Base-by-base conservation (phyloP, 2,888 invertebrate species). In the Liodrosophila aerea region DNA sequence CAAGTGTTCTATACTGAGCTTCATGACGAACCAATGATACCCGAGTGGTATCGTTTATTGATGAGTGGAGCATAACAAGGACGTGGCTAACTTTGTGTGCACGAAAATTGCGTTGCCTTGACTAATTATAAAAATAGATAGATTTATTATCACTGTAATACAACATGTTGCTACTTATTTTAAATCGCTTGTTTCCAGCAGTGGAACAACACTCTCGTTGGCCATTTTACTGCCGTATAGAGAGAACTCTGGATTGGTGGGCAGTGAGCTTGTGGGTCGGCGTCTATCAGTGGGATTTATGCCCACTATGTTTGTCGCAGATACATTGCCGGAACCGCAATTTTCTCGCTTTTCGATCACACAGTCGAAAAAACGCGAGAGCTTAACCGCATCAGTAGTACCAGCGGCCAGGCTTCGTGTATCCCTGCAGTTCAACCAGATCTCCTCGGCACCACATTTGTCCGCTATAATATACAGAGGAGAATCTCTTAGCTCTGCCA, bases 361-460 rank as follows among this genome's bases (percentile, higher is more conserved):
- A 91, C 96, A 96, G 90, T 99, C 98, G 89, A 98, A 98, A 91
- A 98, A 99, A 86, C 97, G 92, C 1, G 96, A 95, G 22, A 99
- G 90, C 90, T 98, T 98, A 0, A 99, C 97, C 7, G 98, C 94
- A 88, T 98, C 97, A 56, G 97, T 96, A 2, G 97, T 96, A 1
- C 98, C 98, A 4, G 98, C 96, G n/a, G 97, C 96, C 62, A 98
- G 90, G 69, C 96, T 96, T 70, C 96, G 94, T 0, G 92, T 90
- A 81, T 94, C 93, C 72, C 93, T 92, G 73, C 93, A 93, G 82
- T 94, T 97, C 65, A 98, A 91, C 90, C 95, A 94, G 86, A 98
- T 96, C 92, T 98, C 98, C 89, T 98, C 98, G 0, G 97, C 96
- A 0, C 96, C 96, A 89, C 97, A 97, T 89, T 97, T 96, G 83